Base-by-base conservation (phyloP, 1,140 invertebrate genomes). In the Papilio aristodemus region DNA sequence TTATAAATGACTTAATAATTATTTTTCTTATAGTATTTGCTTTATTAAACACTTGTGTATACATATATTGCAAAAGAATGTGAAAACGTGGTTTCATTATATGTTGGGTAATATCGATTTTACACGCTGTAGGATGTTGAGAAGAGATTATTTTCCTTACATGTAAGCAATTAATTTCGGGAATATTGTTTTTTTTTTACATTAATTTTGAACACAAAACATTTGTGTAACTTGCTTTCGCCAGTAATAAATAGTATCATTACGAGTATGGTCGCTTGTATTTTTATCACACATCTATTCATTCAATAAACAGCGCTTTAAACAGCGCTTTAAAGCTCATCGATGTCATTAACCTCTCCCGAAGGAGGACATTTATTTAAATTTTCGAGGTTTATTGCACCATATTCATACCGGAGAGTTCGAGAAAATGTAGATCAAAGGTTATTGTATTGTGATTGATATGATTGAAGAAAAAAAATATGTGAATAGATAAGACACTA, bases 301-400 rank as follows among this genome's bases (percentile, higher is more conserved):
- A 54, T 54, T 19, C 46, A 54, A 54, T 54, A 17, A 54, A 54
- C 46, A 54, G 4, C 10, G 19, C 22, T 54, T 54, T 54, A 17
- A 54, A 54, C 46, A 54, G 4, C 10, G 19, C 22, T 54, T 54
- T 54, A 54, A 54, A 54, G 46, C 22, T 22, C 19, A 25, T 1
- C 46, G 0, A 4, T 17, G 19, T 54, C 19, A 4, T 54, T 54
- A 9, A 22, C 46, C 17, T 22, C 46, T 13, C 19, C 46, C 19
- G 19, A 54, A 54, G 19, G 46, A 54, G 46, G 46, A 54, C 46
- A 9, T 14, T 17, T 10, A 32, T 32, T 32, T 32, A 3, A 46
- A 7, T 9, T 54, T 54, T 22, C 4, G 22, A 54, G 19, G 19
- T 54, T 46, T 54, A 54, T 54, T 54, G 10, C 46, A 54, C 22